Base-by-base conservation (phyloP, 2,888 invertebrate species). In the Synergus gifuensis region DNA sequence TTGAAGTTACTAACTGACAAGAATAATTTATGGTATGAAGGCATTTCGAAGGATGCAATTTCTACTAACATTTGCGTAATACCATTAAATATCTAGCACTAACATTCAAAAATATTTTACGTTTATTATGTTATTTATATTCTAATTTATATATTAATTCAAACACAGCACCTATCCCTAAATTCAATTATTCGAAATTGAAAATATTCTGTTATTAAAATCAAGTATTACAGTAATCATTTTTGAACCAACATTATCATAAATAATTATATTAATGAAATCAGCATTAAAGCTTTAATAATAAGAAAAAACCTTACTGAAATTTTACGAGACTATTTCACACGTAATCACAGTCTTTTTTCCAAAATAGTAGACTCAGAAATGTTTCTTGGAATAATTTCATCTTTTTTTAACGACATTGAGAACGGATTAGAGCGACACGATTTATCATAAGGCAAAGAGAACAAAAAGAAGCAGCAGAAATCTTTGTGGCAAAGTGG, bases 371-470 rank as follows among this genome's bases (percentile, higher is more conserved):
- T 36, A 36, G 5, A 44, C 16, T 0, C n/a, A 0, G 60, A 12
- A 66, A 66, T 16, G 66, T 4, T 42, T 42, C 66, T 42, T 44
- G n/a, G 18, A 42, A 12, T 42, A n/a, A 42, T 42, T 66, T 11
- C 16, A 36, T 64, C 16, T 49, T 69, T 16, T n/a, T 16, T 28
- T 36, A 58, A 73, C n/a, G 28, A 73, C 54, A 49, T n/a, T n/a
- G 12, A 73, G 49, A 40, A 54, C 36, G 54, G 73, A 73, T 73
- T 58, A 40, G 54, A 58, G 73, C n/a, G 73, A 54, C 54, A 36
- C 54, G 73, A 73, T 83, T 83, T 85, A 83, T 82, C 73, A 81
- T 84, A 83, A 81, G 81, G 73, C 76, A 54, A 22, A 66, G 69
- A 77, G 66, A 83, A 83, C 81, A 81, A 82, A 82, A 81, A 82